Evolutionary conservation across 2,113 vertebrate genomes (phyloP), one percentile per base, ranked within the genome.

Genomic region (Brachirus orientalis): DNA sequence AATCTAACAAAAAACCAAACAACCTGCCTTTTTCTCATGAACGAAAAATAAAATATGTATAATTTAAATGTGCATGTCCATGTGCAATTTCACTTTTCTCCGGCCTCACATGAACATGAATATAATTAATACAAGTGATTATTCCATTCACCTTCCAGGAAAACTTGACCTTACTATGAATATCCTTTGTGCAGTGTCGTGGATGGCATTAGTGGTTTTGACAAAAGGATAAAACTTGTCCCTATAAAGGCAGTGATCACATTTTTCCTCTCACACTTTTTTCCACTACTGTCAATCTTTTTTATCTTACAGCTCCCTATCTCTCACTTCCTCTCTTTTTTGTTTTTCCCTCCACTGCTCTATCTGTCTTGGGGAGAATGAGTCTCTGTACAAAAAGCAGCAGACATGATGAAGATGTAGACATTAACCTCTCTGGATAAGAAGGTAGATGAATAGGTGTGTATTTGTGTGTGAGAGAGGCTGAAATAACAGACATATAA

Each of bases 391-490:
- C 19, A 65, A 70, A 69, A 52, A 20, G 55, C 41, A 22, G 47
- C 50, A 43, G 75, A 67, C 74, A 74, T 72, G 69, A 80, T 83
- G 63, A 64, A 84, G 75, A 80, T 68, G 61, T 62, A 63, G 52
- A 60, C 69, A 69, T 83, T 79, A 83, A 68, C 60, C 61, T 77
- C 61, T 47, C 63, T 48, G 33, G 71, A 77, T 77, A 75, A 75
- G 46, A 65, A 61, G 45, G 18, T 46, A 72, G 77, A 77, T 79
- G 72, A 82, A 81, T 76, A 70, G 50, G 16, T 37, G 9, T 51
- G 41, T 14, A 18, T 63, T 46, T 77, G 45, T 69, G 40, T 69
- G 45, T 47, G 45, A 17, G 44, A 10, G 46, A 10, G 10, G 36
- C 28, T 75, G 28, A 65, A 68, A 57, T 80, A 76, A 79, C 58